Evolutionary conservation across 2,797 vertebrate genomes (phyloP).

Genomic region (Eutrigla gurnardus): DNA sequence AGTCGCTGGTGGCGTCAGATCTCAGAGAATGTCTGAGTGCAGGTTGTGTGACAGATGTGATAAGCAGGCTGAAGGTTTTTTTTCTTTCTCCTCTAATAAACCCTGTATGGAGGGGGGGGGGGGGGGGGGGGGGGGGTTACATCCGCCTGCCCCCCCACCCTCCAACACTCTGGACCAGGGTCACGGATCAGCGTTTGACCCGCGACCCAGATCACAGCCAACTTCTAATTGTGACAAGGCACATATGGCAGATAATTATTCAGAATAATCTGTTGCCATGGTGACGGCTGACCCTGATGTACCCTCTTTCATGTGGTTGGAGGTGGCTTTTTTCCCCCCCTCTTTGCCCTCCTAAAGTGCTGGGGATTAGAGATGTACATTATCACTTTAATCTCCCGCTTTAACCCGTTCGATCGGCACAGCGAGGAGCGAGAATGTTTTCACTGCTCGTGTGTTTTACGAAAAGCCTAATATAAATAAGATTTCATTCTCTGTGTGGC

Average conservation of each 20-base stretch:
- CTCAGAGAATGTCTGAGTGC: slow-evolving; percentile 27
- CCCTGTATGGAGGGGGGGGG: neutral
- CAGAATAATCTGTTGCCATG: slow-evolving; percentile 76
- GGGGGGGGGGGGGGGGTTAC: slow-evolving; percentile 5
- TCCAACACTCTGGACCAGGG: slow-evolving; percentile 44
- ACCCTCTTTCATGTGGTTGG: slow-evolving; percentile 38
- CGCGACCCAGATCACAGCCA: slow-evolving; percentile 60
- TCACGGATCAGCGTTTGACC: slow-evolving; percentile 69
- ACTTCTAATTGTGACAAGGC: slow-evolving; percentile 78
- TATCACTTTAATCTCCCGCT: slow-evolving; percentile 81
- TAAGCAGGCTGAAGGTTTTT: slow-evolving; percentile 49
- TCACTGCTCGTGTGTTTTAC: slow-evolving; percentile 42
- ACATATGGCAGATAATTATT: slow-evolving; percentile 79
- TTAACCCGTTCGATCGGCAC: slow-evolving; percentile 67
- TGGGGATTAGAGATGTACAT: slow-evolving; percentile 77
- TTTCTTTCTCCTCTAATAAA: slow-evolving; percentile 24
- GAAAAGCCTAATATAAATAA: slow-evolving; percentile 51
- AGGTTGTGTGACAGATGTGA: slow-evolving; percentile 47
- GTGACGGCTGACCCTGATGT: slow-evolving; percentile 62
- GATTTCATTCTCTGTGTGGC: slow-evolving; percentile 56
- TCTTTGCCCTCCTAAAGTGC: slow-evolving; percentile 72
- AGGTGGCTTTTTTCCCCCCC: slow-evolving; percentile 42
- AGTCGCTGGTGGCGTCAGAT: slow-evolving; percentile 27
- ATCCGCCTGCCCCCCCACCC: slow-evolving; percentile 19
- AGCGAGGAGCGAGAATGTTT: slow-evolving; percentile 38